These are phyloP conservation scores for Eueides isabella DNA, from an alignment of 1,140 invertebrate genomes.

Conservation along the genomic window DNA sequence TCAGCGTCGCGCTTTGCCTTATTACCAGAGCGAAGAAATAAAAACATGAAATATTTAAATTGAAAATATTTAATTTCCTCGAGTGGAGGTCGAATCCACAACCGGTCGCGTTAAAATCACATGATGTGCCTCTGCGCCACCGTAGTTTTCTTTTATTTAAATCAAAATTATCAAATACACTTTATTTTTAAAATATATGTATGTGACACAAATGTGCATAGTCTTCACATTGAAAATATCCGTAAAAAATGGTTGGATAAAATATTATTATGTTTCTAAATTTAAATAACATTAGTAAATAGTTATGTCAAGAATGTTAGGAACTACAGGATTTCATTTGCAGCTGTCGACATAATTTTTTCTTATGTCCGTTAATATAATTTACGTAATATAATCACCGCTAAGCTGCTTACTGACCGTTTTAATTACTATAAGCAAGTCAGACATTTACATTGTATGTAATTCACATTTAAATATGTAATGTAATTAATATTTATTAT, in stretches of 20 bases:
- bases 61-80: too few species aligned
- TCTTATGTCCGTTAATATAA: conserved; percentile 40
- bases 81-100: too few species aligned
- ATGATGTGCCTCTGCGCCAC: too few species aligned
- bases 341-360: conserved; percentile 42
- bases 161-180: too few species aligned
- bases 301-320: conserved; percentile 25
- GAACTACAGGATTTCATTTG: conserved; percentile 46
- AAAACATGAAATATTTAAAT: too few species aligned
- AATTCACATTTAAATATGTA: background rate
- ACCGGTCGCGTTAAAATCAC: too few species aligned
- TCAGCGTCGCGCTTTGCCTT: too few species aligned
- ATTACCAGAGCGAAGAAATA: too few species aligned
- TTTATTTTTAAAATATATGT: too few species aligned
- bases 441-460: background rate
- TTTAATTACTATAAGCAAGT: background rate
- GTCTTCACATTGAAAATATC: background rate
- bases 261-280: background rate
- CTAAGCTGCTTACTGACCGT: conserved; percentile 16
- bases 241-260: too few species aligned
- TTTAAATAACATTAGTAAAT: background rate
- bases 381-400: conserved; percentile 41
- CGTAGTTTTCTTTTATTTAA: conserved; percentile 29
- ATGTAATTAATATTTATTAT: background rate
- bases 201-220: too few species aligned